A percentile compares a stretch with the other conserved stretches of the same genome.
Evolutionary conservation across 2,113 vertebrate genomes (phyloP).

Genomic region (Phainopepla nitens): DNA sequence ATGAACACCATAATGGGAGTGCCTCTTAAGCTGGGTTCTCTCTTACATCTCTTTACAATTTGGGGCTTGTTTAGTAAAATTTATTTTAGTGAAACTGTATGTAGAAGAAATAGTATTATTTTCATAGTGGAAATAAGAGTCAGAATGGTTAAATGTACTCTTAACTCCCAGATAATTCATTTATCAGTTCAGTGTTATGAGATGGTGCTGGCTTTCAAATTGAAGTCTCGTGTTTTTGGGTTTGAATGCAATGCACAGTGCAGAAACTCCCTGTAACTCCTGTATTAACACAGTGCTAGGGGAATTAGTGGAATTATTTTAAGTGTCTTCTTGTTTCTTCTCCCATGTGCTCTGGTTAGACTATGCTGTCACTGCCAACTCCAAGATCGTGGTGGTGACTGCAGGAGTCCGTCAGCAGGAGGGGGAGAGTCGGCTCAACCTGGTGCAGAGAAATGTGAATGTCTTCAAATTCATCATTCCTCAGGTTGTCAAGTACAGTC

Average conservation of each 20-base stretch:
- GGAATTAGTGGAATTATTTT: neutral
- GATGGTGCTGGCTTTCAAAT: neutral
- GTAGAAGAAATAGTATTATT: neutral
- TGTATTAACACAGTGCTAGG: neutral
- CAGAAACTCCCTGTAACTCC: neutral
- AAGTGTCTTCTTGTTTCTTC: neutral
- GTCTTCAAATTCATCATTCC: conserved; percentile 96
- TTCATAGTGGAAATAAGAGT: neutral
- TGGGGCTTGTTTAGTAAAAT: neutral
- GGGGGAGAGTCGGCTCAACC: conserved; percentile 92
- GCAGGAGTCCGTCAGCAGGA: conserved; percentile 96
- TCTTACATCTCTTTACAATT: neutral
- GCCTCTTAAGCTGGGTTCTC: neutral
- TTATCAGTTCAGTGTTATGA: neutral
- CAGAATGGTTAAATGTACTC: neutral
- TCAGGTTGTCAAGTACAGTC: conserved; percentile 92
- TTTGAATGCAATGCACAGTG: neutral
- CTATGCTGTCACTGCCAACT: conserved; percentile 90
- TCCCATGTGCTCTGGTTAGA: conserved; percentile 65
- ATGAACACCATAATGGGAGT: neutral
- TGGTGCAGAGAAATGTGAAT: conserved; percentile 95
- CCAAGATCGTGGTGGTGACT: conserved; percentile 90
- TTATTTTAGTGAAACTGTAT: neutral
- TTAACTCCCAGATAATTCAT: neutral
- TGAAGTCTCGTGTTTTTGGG: fast-evolving